Base-by-base conservation (phyloP, 2,888 invertebrate genomes). In the Acleris cristana region DNA sequence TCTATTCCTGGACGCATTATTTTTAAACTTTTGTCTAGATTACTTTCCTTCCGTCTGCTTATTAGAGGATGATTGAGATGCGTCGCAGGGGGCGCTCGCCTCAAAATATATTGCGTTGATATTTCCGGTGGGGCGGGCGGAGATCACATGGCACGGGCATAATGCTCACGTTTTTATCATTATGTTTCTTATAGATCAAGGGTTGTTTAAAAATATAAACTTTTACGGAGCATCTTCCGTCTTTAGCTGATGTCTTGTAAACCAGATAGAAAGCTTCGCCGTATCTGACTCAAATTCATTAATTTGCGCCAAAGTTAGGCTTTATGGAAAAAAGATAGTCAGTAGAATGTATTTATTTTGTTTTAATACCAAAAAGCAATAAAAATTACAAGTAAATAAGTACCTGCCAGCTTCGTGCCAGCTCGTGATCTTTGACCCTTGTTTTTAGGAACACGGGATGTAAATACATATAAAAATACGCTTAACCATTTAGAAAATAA, bases 11-110 rank as follows among this genome's bases (percentile, higher is more conserved):
- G 80, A 82, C 68, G 75, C 71, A 76, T 87, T 91, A 90, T 89
- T 90, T 89, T 88, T 91, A 91, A 88, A 91, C 90, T 88, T 91
- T 90, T 92, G 91, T 92, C 91, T 92, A 89, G 90, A 92, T 91
- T 84, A 88, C 90, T 90, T 89, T 90, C 88, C 90, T 90, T 90
- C 89, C 89, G 88, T 84, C 86, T 88, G 85, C 90, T 91, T 90
- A 92, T 92, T 91, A 91, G 89, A 86, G 89, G 87, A 89, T 90
- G 90, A 91, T 90, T 89, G 88, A 91, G 87, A 86, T 81, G 90
- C 92, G 86, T 89, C 91, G 91, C 92, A 90, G 92, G 92, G 92
- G 92, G 92, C 88, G 88, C 87, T 84, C 77, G 74, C 72, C 84
- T 84, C 75, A 74, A 85, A 86, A 88, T 89, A 88, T 85, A 85